Conservation (phyloP, 2,888 invertebrate genomes). For the Eupeodes latifasciatus region DNA sequence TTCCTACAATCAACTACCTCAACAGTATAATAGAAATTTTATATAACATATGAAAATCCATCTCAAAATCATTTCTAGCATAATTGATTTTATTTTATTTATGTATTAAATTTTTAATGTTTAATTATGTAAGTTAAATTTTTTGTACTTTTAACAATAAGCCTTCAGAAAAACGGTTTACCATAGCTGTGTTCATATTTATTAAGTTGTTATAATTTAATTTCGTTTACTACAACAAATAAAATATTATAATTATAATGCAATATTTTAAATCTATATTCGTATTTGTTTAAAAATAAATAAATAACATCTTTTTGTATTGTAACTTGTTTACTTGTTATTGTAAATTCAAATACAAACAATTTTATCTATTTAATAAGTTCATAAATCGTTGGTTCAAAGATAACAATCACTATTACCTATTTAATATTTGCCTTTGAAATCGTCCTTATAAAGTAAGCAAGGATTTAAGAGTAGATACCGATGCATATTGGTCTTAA, state of each 20-base stretch:
- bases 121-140: not conserved
- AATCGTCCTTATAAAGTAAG: too few relatives aligned
- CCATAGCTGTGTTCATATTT: conserved; percentile 64
- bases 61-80: conserved; percentile 20
- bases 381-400: too few relatives aligned
- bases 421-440: too few relatives aligned
- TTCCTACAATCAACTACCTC: conserved; percentile 46
- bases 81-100: not conserved
- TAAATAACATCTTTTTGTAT: too few relatives aligned
- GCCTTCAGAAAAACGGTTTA: not conserved
- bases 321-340: too few relatives aligned
- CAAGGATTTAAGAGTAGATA: too few relatives aligned
- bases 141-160: conserved; percentile 17
- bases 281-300: not conserved
- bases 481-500: too few relatives aligned
- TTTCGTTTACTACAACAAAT: conserved; percentile 13
- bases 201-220: conserved; percentile 55
- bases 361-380: too few relatives aligned
- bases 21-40: conserved; percentile 43
- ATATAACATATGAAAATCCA: conserved; percentile 11
- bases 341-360: too few relatives aligned
- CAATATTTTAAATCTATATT: not conserved
- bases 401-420: too few relatives aligned
- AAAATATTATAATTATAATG: not conserved
- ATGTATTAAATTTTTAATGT: not conserved